Percentiles rank a stretch among this genome's conserved stretches.
Evolutionary conservation across 2,888 invertebrate genomes (phyloP).

Genomic region (Gari tellinella): DNA sequence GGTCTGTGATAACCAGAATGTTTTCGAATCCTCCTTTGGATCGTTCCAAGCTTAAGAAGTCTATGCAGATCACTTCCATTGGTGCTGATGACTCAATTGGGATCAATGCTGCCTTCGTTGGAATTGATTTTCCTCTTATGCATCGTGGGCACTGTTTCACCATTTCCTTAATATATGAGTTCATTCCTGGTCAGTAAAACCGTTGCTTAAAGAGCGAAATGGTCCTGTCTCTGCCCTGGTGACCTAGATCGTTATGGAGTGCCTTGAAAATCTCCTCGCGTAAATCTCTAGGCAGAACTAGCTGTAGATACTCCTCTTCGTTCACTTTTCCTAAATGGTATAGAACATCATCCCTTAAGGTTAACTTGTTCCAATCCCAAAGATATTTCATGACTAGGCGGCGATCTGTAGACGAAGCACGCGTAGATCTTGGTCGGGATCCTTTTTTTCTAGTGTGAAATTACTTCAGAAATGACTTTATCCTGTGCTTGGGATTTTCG

Average conservation of each 20-base stretch:
- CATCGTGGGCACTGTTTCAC: conserved; percentile 13
- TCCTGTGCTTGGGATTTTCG: neutral
- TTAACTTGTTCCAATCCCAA: conserved; percentile 21
- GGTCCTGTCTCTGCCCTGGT: conserved; percentile 31
- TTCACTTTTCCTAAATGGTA: conserved; percentile 7
- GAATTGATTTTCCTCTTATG: neutral
- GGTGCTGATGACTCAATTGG: conserved; percentile 11
- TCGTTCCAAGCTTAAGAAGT: conserved; percentile 11
- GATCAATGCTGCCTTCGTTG: neutral
- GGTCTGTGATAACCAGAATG: conserved; percentile 30
- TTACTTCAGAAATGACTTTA: neutral
- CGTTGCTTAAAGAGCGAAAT: conserved; percentile 11
- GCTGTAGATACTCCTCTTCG: conserved; percentile 8
- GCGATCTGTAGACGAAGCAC: neutral
- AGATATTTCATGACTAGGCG: conserved; percentile 10
- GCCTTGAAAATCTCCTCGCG: conserved; percentile 17
- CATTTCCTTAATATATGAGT: neutral
- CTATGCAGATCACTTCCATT: conserved; percentile 32
- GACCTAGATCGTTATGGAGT: conserved; percentile 27
- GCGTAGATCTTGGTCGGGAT: conserved; percentile 25
- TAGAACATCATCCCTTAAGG: conserved; percentile 23
- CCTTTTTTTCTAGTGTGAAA: conserved; percentile 5
- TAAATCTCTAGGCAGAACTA: conserved; percentile 5
- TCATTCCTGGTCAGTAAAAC: conserved; percentile 33
- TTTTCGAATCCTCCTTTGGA: conserved; percentile 28